Evolutionary conservation across 2,113 vertebrate genomes (phyloP).

Genomic region (Toxotes jaculatrix): DNA sequence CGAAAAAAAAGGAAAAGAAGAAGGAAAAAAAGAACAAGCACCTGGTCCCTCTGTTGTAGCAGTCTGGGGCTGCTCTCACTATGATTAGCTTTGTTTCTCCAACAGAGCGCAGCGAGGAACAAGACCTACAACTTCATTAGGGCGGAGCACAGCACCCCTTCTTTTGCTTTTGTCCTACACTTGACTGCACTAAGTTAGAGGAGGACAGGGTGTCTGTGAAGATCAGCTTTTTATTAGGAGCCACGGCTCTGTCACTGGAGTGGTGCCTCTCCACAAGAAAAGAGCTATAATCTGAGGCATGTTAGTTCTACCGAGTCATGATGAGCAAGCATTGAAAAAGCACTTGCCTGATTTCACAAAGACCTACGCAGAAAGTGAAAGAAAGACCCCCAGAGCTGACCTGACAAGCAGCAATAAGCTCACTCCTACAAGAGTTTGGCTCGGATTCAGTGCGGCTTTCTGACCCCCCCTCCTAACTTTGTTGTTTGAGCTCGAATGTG

Average conservation of each 20-base stretch:
- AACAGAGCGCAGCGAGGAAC: constrained; percentile 75
- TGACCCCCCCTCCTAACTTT: constrained; percentile 24
- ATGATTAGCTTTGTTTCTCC: constrained; percentile 82
- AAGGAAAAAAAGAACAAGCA: constrained; percentile 64
- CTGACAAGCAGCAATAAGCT: constrained; percentile 54
- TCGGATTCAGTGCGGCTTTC: constrained; percentile 37
- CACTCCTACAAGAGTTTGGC: constrained; percentile 56
- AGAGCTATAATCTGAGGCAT: constrained; percentile 54
- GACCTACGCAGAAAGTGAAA: not conserved
- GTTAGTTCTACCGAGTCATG: constrained; percentile 13
- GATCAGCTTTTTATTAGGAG: constrained; percentile 43
- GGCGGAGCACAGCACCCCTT: constrained; percentile 52
- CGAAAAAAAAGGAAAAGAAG: not conserved
- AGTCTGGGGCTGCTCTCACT: constrained; percentile 70
- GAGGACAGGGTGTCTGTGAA: constrained; percentile 21
- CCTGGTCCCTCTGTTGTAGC: constrained; percentile 78
- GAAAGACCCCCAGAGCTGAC: constrained; percentile 42
- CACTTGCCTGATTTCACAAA: constrained; percentile 31
- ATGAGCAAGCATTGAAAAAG: constrained; percentile 14
- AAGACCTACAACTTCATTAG: constrained; percentile 82
- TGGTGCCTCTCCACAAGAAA: constrained; percentile 23
- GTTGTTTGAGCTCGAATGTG: constrained; percentile 36
- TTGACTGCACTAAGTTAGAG: constrained; percentile 60
- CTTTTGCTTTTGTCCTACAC: constrained; percentile 61
- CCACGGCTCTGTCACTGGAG: not conserved